A percentile compares a stretch with the other conserved stretches of the same genome.
Evolutionary conservation across 2,888 invertebrate species (phyloP).

Genomic region (Polyommatus iphigenia): DNA sequence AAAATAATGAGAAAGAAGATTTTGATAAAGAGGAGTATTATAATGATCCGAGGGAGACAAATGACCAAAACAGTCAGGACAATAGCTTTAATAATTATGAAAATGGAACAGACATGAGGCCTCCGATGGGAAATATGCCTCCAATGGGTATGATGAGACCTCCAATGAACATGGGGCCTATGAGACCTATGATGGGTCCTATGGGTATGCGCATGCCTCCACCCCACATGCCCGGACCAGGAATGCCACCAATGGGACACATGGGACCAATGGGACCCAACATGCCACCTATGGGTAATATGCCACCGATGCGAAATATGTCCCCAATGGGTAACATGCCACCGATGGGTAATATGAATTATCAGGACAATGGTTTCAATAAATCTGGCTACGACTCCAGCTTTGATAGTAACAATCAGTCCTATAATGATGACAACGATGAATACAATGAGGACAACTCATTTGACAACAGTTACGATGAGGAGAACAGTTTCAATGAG

Average conservation of each 20-base stretch:
- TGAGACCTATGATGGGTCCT: slow-evolving; percentile 43
- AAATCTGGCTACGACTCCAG: slow-evolving; percentile 63
- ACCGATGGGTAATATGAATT: slow-evolving; percentile 53
- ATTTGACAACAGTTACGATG: slow-evolving; percentile 57
- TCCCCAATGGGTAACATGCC: slow-evolving; percentile 56
- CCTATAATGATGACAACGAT: slow-evolving; percentile 56
- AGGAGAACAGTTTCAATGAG: slow-evolving; percentile 60
- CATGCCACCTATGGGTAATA: slow-evolving; percentile 52
- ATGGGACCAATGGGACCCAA: slow-evolving; percentile 52
- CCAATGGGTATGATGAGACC: slow-evolving; percentile 48
- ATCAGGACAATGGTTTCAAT: slow-evolving; percentile 66
- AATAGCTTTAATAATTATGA: slow-evolving; percentile 57
- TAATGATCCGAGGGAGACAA: slow-evolving; percentile 66
- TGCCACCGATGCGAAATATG: slow-evolving; percentile 54
- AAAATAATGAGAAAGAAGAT: slow-evolving; percentile 58
- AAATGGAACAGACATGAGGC: slow-evolving; percentile 57
- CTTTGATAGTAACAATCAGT: slow-evolving; percentile 58
- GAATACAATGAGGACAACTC: slow-evolving; percentile 57
- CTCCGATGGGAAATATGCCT: slow-evolving; percentile 51
- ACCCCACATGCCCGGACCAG: slow-evolving; percentile 44
- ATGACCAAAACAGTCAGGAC: slow-evolving; percentile 66
- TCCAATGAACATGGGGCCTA: slow-evolving; percentile 49
- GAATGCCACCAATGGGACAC: slow-evolving; percentile 47
- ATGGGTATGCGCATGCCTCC: slow-evolving; percentile 50
- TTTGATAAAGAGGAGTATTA: slow-evolving; percentile 58